Base-by-base conservation (phyloP, 2,888 invertebrate genomes). In the Aphodius granarius region DNA sequence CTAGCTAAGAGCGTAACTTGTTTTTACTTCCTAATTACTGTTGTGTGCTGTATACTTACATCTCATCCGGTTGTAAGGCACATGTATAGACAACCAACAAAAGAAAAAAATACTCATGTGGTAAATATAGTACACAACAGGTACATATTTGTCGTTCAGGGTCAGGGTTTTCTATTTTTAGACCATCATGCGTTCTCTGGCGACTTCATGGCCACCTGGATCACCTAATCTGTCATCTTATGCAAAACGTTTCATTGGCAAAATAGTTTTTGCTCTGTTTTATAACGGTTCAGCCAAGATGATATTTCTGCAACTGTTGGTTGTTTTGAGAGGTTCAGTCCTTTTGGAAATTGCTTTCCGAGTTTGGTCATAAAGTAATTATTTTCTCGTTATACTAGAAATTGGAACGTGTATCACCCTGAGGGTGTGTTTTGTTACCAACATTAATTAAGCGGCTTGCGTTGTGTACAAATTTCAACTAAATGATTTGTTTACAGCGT, bases 101-200 rank as follows among this genome's bases (percentile, higher is more conserved):
- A 43, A 43, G 43, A 6, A 23, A 4, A 43, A 43, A 43, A 43
- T 9, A 43, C 2, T 43, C 13, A 13, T 43, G 43, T 9, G 43
- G 43, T 68, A 68, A 20, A 68, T 68, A 68, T 68, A 68, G 68
- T 20, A 68, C 68, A 20, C 68, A 68, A 68, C 68, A 68, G 68
- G 68, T 68, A 68, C 63, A 71, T 72, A 75, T 77, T 75, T 75
- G 77, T 75, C 76, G 73, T 74, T 79, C 79, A 79, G 79, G 79
- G 79, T 79, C 79, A 79, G 79, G 79, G 79, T 76, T 76, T 73
- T 68, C 77, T 79, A 78, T 78, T 78, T 78, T 77, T 78, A 79
- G 76, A n/a, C 18, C 68, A 68, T 21, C 21, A 68, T 18, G 68
- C 68, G 18, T 43, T 5, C 68, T 19, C 20, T 68, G 68, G 68